A percentile compares a stretch with the other conserved stretches of the same genome.
phyloP scores from a whole-genome alignment of 1,140 invertebrate species.

The Megathymus violae region DNA sequence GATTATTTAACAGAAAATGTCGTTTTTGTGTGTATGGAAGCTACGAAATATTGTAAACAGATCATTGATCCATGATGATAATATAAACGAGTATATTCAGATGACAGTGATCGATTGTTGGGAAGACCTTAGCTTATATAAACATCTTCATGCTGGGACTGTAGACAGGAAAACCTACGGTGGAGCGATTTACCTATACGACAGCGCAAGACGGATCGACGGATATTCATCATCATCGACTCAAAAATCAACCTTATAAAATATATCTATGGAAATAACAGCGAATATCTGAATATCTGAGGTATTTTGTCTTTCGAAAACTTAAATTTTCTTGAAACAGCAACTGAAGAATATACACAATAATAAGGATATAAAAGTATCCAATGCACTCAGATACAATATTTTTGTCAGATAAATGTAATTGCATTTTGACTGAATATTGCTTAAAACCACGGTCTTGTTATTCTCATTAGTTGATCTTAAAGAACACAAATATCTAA shows the following conservation, averaged over 20 bases:
- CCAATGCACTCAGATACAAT: conserved; percentile 13
- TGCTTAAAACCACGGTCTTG: too few relatives aligned
- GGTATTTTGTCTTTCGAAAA: conserved; percentile 3
- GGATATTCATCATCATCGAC: conserved; percentile 47
- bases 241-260: conserved; percentile 37
- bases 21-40: conserved; percentile 58
- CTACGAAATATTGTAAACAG: conserved; percentile 64
- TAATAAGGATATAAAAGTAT: too few relatives aligned
- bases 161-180: conserved; percentile 63
- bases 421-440: conserved; percentile 22
- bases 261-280: conserved; percentile 31
- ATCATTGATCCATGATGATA: conserved; percentile 73
- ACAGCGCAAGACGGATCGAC: conserved; percentile 64
- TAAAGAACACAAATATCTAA: too few relatives aligned
- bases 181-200: conserved; percentile 59
- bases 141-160: conserved; percentile 62
- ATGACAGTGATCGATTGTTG: conserved; percentile 78
- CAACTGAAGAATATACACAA: not conserved
- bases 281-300: conserved; percentile 21
- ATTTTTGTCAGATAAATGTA: conserved; percentile 9
- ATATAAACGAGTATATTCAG: conserved; percentile 58
- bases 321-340: conserved; percentile 2
- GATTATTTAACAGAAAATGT: conserved; percentile 53
- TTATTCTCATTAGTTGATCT: too few relatives aligned
- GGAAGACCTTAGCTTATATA: conserved; percentile 69